Conservation (phyloP, 2,797 vertebrate species). For the Hypotaenidia philippensis region DNA sequence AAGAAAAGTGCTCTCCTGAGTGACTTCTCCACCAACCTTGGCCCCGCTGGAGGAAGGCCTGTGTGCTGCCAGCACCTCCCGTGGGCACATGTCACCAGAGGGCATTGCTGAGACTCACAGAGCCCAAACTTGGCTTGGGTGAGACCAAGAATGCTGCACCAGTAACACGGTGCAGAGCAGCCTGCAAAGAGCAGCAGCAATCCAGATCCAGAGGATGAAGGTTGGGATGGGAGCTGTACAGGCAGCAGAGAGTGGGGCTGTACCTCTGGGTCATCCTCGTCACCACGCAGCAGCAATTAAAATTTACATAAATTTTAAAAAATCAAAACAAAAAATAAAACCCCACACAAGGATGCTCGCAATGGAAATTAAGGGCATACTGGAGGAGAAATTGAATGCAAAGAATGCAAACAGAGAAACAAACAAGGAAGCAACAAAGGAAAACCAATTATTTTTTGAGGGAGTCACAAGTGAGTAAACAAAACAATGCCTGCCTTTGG, state of each 20-base stretch:
- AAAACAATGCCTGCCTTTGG: background rate
- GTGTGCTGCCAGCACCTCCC: background rate
- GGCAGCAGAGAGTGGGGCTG: background rate
- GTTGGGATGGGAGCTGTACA: fast-evolving
- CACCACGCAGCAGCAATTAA: fast-evolving
- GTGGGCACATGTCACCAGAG: background rate
- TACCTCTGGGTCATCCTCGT: background rate
- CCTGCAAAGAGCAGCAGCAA: background rate
- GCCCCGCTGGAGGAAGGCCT: background rate
- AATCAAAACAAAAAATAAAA: too few species aligned
- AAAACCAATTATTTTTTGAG: constrained; percentile 34
- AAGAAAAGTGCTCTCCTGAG: background rate
- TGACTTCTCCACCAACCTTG: fast-evolving
- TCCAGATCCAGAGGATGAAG: fast-evolving
- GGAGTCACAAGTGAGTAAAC: constrained; percentile 31
- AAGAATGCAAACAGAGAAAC: constrained; percentile 36
- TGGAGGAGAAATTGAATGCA: constrained; percentile 35
- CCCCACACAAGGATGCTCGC: background rate
- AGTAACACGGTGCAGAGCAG: background rate
- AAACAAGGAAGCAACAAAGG: constrained; percentile 17
- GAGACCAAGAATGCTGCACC: background rate
- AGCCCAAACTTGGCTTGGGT: background rate
- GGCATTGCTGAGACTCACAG: background rate
- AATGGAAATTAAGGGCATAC: constrained; percentile 32
- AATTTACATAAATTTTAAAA: background rate